Evolutionary conservation across 64 coral and sea anemone genomes (phyloP).

Genomic region (Pachyseris speciosa): DNA sequence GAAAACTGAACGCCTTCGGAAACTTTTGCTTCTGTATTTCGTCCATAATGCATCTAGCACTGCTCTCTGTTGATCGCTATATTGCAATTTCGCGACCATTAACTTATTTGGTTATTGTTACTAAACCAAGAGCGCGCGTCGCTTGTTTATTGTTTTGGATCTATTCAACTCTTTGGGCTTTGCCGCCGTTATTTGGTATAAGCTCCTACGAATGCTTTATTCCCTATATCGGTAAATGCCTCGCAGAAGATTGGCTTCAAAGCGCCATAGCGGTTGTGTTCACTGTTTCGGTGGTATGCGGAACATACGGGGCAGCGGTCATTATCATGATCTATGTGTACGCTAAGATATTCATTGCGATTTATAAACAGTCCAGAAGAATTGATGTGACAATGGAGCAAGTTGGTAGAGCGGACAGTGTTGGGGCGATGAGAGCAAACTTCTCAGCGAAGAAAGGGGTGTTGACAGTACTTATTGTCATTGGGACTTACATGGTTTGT

Average conservation of each 20-base stretch:
- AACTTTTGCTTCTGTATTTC: slow-evolving; percentile 95
- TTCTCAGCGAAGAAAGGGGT: slow-evolving; percentile 51
- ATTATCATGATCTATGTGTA: slow-evolving; percentile 66
- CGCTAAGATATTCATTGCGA: slow-evolving; percentile 44
- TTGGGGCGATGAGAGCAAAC: neutral
- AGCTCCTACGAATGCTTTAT: slow-evolving; percentile 92
- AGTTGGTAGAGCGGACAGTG: neutral
- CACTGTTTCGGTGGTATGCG: slow-evolving; percentile 53
- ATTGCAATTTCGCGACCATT: slow-evolving; percentile 64
- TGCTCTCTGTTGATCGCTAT: slow-evolving; percentile 81
- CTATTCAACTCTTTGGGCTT: slow-evolving; percentile 72
- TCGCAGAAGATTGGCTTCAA: slow-evolving; percentile 68
- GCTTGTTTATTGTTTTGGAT: slow-evolving; percentile 50
- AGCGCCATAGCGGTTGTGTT: slow-evolving; percentile 32
- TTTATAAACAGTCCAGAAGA: slow-evolving; percentile 51
- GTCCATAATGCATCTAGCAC: slow-evolving; percentile 85
- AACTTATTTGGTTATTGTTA: slow-evolving; percentile 35
- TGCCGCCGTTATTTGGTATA: slow-evolving; percentile 71
- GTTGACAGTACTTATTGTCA: slow-evolving; percentile 51
- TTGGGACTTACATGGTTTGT: slow-evolving; percentile 49
- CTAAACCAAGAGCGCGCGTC: slow-evolving; percentile 38
- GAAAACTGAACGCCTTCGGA: slow-evolving; percentile 78
- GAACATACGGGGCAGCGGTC: slow-evolving; percentile 72
- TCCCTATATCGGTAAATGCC: slow-evolving; percentile 81
- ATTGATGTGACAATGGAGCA: slow-evolving; percentile 27